Conservation (phyloP, 1,140 invertebrate species). For the Trypoxylus dichotomus region DNA sequence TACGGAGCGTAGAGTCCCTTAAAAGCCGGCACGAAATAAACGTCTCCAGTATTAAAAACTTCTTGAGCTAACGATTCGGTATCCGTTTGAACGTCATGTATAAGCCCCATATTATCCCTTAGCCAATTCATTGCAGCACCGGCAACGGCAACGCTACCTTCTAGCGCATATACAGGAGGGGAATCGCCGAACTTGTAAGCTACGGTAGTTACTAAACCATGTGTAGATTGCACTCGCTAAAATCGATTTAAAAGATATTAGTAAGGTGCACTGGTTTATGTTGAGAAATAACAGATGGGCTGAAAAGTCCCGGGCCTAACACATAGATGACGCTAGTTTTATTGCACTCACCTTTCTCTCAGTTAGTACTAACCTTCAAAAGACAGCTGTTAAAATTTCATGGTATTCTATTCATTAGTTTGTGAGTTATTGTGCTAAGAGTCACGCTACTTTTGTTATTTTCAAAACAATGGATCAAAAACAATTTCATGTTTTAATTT, state of each 20-base stretch:
- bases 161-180: constrained; percentile 83
- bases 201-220: constrained; percentile 93
- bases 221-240: constrained; percentile 78
- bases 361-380: too few species aligned
- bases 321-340: too few species aligned
- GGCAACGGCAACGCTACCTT: constrained; percentile 92
- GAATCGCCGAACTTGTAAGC: constrained; percentile 87
- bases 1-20: constrained; percentile 95
- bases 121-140: constrained; percentile 90
- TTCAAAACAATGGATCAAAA: too few species aligned
- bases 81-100: constrained; percentile 69
- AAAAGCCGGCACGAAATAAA: constrained; percentile 96
- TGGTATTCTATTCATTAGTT: too few species aligned
- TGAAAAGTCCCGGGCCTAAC: too few species aligned
- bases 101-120: constrained; percentile 81
- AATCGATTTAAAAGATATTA: constrained; percentile 40
- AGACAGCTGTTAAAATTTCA: too few species aligned
- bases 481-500: too few species aligned
- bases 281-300: too few species aligned
- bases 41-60: constrained; percentile 79
- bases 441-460: too few species aligned
- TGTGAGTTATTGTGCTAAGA: too few species aligned
- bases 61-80: constrained; percentile 74
- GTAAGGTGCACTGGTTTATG: too few species aligned
- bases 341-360: too few species aligned